Percentiles rank a stretch among this genome's conserved stretches.
Conservation (phyloP, 2,113 vertebrate species). For the Salvelinus alpinus region DNA sequence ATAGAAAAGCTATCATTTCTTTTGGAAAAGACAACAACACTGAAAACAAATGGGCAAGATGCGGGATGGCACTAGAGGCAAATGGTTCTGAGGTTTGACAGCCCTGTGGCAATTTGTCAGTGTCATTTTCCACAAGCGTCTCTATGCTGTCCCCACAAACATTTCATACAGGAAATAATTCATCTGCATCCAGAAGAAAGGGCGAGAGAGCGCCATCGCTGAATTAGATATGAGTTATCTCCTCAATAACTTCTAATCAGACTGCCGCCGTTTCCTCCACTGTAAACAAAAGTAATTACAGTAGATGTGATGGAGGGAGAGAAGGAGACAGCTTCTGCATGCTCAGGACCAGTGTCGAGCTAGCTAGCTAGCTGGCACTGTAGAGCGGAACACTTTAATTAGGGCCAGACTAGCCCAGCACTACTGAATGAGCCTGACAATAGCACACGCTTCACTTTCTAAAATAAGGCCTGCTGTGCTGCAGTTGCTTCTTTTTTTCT, state of each 20-base stretch:
- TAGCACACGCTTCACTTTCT: not conserved
- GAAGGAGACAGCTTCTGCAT: constrained; percentile 67
- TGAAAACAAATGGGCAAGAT: constrained; percentile 4
- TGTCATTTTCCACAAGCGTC: constrained; percentile 49
- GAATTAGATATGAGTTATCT: constrained; percentile 74
- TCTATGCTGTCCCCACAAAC: not conserved
- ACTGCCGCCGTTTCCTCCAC: constrained; percentile 66
- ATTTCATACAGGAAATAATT: constrained; percentile 53
- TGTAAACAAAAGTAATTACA: constrained; percentile 80
- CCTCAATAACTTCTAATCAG: constrained; percentile 73
- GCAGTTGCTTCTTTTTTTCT: too few relatives aligned
- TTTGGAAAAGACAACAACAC: constrained; percentile 32
- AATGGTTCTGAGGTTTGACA: constrained; percentile 49
- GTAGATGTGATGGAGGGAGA: constrained; percentile 71
- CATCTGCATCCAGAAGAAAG: constrained; percentile 64
- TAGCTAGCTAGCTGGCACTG: too few relatives aligned
- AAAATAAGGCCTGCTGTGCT: too few relatives aligned
- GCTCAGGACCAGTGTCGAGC: constrained; percentile 26
- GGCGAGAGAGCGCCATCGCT: constrained; percentile 46
- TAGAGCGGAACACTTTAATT: constrained; percentile 1
- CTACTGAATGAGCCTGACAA: constrained; percentile 9
- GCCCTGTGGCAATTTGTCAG: constrained; percentile 54
- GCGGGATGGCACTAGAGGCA: constrained; percentile 20
- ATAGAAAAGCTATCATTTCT: constrained; percentile 28
- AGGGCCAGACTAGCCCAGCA: constrained; percentile 2